Base-by-base conservation (phyloP, 2,888 invertebrate genomes). In the Vanessa cardui region DNA sequence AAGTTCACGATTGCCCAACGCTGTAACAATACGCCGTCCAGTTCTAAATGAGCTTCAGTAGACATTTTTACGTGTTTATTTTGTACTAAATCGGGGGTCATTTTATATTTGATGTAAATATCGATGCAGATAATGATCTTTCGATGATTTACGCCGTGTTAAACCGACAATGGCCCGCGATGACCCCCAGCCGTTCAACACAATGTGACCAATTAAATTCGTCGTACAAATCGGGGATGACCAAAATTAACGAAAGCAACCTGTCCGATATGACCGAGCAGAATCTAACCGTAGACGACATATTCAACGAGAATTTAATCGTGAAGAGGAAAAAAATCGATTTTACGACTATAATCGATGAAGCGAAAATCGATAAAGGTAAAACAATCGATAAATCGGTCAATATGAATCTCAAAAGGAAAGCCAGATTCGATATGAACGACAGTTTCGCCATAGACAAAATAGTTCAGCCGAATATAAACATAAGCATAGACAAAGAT, bases 1-100 rank as follows among this genome's bases (percentile, higher is more conserved):
- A 89, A 89, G 91, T 92, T 91, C 90, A 91, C 87, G 88, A 91
- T 92, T 90, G 83, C 87, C 84, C 85, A 89, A 90, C 85, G 77
- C 83, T 81, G 84, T 86, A 88, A 89, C 89, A 89, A 89, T 88
- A 83, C 80, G 78, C 76, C 75, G 77, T 74, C 90, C 88, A 87
- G 74, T 47, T 47, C 63, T 72, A 58, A 60, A 47, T 79, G 85
- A 81, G 71, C 85, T 80, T 78, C 70, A 73, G 78, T 80, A 83
- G 86, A 86, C 84, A 79, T 81, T 81, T 79, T 84, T 82, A 76
- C 70, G 74, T 75, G 78, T 76, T 76, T 68, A 67, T 67, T 58
- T 68, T 72, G 78, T 79, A 75, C 75, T 74, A 77, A 80, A 78
- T 74, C 75, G 75, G 77, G 72, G 88, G 71, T 87, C 90, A 74